Percentiles rank a stretch among this genome's conserved stretches.
Evolutionary conservation across 2,797 vertebrate genomes (phyloP).

Genomic region (Crenichthys baileyi): DNA sequence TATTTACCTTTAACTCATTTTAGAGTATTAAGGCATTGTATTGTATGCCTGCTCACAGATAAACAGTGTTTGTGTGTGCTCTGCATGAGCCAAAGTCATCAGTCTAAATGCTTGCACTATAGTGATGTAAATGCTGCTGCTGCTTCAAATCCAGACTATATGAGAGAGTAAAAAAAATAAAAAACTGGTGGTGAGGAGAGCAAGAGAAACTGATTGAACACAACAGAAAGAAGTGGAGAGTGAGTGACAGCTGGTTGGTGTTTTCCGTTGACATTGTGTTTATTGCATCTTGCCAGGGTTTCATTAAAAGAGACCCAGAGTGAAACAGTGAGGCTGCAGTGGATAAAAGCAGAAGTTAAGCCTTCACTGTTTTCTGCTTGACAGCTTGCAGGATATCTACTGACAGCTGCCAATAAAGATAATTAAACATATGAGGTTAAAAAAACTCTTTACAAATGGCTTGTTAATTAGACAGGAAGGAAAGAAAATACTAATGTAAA

Average conservation of each 20-base stretch:
- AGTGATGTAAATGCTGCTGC: constrained; percentile 6
- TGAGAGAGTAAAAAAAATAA: constrained; percentile 1
- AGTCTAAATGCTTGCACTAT: neutral
- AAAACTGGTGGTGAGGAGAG: neutral
- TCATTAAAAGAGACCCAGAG: constrained; percentile 39
- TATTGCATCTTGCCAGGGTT: constrained; percentile 34
- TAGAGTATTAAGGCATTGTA: neutral
- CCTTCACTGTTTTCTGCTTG: constrained; percentile 1
- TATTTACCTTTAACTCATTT: neutral
- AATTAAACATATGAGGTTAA: neutral
- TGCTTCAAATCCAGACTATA: neutral
- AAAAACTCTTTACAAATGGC: neutral
- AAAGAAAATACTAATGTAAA: neutral
- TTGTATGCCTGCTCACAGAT: neutral
- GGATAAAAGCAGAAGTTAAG: constrained; percentile 27
- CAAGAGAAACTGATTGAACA: neutral
- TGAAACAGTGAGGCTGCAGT: constrained; percentile 4
- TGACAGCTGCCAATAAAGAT: constrained; percentile 16
- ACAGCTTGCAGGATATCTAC: neutral
- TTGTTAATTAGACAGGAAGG: constrained; percentile 5
- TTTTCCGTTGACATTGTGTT: constrained; percentile 40
- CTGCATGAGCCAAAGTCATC: neutral
- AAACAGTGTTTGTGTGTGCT: neutral
- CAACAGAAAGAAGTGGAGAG: neutral
- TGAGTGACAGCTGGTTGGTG: constrained; percentile 20